phyloP scores from a whole-genome alignment of 2,797 vertebrate genomes.

The Parauchenoglanis ngamensis region DNA sequence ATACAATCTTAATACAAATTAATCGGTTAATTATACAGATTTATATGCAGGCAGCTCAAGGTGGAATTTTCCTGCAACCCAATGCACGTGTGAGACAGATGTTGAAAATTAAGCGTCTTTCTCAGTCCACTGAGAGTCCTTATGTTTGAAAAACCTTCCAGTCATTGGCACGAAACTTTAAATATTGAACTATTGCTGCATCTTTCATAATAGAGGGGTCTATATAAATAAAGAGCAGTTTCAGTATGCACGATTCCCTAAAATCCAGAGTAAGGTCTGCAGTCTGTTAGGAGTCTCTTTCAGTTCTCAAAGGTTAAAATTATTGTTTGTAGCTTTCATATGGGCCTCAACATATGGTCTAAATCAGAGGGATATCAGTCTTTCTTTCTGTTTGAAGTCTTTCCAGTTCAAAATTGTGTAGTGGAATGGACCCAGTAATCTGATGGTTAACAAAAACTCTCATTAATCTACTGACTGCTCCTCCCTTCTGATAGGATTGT shows the following conservation, averaged over 20 bases:
- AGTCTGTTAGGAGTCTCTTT: neutral
- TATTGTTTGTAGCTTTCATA: constrained; percentile 20
- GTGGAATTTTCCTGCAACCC: neutral
- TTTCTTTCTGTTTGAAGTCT: constrained; percentile 38
- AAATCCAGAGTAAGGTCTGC: constrained; percentile 1
- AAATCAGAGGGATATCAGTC: constrained; percentile 36
- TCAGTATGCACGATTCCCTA: neutral
- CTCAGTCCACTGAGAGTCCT: neutral
- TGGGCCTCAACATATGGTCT: constrained; percentile 46
- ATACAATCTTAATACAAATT: neutral
- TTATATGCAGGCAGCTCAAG: neutral
- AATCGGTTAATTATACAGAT: neutral
- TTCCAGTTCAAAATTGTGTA: constrained; percentile 38
- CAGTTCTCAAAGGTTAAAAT: neutral
- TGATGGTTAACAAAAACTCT: constrained; percentile 23
- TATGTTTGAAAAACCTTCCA: neutral
- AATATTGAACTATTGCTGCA: neutral
- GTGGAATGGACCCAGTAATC: constrained; percentile 30
- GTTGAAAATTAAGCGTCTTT: neutral
- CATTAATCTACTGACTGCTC: constrained; percentile 34
- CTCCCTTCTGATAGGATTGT: neutral
- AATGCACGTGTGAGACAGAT: neutral
- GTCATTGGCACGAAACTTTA: neutral
- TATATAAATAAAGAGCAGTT: neutral
- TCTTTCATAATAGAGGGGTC: neutral